Evolutionary conservation across 2,888 invertebrate genomes (phyloP).

Genomic region (Ichneumoninae sp.): DNA sequence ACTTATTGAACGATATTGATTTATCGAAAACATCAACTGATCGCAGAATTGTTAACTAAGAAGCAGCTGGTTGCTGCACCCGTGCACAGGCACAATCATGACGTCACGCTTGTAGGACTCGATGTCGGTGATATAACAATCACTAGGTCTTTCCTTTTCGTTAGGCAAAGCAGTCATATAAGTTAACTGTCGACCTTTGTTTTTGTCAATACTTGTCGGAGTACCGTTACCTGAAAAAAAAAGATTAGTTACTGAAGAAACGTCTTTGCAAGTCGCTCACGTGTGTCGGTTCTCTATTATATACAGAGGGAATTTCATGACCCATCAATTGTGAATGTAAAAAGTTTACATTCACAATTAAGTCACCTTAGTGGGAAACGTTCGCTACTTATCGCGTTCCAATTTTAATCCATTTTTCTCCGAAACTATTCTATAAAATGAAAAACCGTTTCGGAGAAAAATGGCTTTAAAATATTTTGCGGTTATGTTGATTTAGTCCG

Average conservation of each 20-base stretch:
- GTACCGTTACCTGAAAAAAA: background rate
- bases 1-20: background rate
- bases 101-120: constrained; percentile 3
- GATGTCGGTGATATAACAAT: constrained; percentile 1
- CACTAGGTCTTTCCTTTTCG: background rate
- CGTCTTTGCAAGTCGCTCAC: background rate
- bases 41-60: background rate
- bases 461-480: too few relatives aligned
- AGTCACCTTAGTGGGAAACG: too few relatives aligned
- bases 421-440: too few relatives aligned
- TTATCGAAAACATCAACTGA: background rate
- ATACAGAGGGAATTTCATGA: background rate
- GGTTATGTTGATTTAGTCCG: too few relatives aligned
- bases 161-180: background rate
- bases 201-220: background rate
- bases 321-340: too few relatives aligned
- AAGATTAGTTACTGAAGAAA: background rate
- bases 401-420: too few relatives aligned
- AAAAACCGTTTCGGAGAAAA: too few relatives aligned
- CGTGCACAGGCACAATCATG: background rate
- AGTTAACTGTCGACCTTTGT: background rate
- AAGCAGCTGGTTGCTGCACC: background rate
- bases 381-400: too few relatives aligned
- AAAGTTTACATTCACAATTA: too few relatives aligned
- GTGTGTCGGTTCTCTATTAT: background rate